Base-by-base conservation (phyloP, 2,113 vertebrate genomes). In the Perca fluviatilis region DNA sequence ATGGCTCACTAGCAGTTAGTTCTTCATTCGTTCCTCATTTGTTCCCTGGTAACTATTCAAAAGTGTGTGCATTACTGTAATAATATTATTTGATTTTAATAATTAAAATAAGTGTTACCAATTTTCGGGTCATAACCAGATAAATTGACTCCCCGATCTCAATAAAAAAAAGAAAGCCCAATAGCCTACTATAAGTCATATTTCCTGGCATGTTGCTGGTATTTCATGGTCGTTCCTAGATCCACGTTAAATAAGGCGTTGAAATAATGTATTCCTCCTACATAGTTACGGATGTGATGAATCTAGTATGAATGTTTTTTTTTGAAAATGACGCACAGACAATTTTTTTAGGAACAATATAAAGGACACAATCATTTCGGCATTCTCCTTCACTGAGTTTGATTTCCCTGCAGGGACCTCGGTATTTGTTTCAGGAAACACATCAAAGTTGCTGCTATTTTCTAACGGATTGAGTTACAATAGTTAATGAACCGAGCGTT, bases 371-470 rank as follows among this genome's bases (percentile, higher is more conserved):
- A 15, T 30, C 19, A 50, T 16, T 12, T 56, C 33, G 1, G 36
- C 74, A 66, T 78, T 86, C 43, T 65, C 62, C 49, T 46, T 33
- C 25, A 13, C 21, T 65, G 65, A 54, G 61, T 57, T 51, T 87
- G 77, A 83, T 90, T 84, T 86, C 78, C 87, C 79, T 68, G 53
- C 56, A 60, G 83, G 57, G 86, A 78, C 47, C 16, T 21, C 14
- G 7, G 15, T 33, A 16, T 74, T 85, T 77, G 50, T 85, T 54
- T 80, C 67, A 80, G 76, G 60, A 86, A 86, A 78, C 61, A 58
- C 74, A 62, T 76, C 65, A 74, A 72, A 69, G 63, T 51, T 81
- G 25, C 36, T 60, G 8, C 21, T 77, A 19, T 75, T 82, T 83
- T 80, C 61, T 80, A 50, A 30, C 6, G 72, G 68, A 79, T 85